Conservation (phyloP, 2,888 invertebrate species). For the Sceliomorpha sp. region DNA sequence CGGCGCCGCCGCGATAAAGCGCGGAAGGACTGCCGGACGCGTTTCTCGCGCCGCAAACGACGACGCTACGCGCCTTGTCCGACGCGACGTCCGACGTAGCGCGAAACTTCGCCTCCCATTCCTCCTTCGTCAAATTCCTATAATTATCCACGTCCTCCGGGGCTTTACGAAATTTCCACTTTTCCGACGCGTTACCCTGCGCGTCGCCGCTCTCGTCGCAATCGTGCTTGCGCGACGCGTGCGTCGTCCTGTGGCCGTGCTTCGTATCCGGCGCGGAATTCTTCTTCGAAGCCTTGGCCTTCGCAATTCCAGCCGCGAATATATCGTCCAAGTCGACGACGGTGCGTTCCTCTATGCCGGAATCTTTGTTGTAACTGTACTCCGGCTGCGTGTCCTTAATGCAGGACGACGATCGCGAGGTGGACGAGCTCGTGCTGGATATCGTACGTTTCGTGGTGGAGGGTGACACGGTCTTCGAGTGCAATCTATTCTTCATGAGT, state of each 20-base stretch:
- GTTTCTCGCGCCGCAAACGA: neutral
- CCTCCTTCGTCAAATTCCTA: slow-evolving; percentile 76
- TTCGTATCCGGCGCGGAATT: slow-evolving; percentile 9
- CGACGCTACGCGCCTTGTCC: neutral
- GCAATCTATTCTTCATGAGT: slow-evolving; percentile 56
- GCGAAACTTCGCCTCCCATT: slow-evolving; percentile 75
- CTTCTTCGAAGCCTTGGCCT: slow-evolving; percentile 56
- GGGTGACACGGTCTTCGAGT: slow-evolving; percentile 33
- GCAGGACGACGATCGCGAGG: slow-evolving; percentile 5
- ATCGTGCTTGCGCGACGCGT: slow-evolving; percentile 24
- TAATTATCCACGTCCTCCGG: slow-evolving; percentile 68
- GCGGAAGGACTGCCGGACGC: neutral
- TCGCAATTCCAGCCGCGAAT: slow-evolving; percentile 70
- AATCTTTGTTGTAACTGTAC: slow-evolving; percentile 19
- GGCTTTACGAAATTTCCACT: slow-evolving; percentile 65
- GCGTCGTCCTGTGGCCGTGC: slow-evolving; percentile 25
- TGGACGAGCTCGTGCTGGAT: neutral
- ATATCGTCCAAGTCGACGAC: slow-evolving; percentile 68
- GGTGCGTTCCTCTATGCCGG: slow-evolving; percentile 43
- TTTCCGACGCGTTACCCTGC: slow-evolving; percentile 31
- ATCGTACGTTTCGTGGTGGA: slow-evolving; percentile 6
- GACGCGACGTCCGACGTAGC: slow-evolving; percentile 6
- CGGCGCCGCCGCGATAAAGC: neutral
- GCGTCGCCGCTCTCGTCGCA: slow-evolving; percentile 37
- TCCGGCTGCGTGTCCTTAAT: slow-evolving; percentile 4